Conservation (phyloP, 1,140 invertebrate genomes). For the Hypothenemus hampei region DNA sequence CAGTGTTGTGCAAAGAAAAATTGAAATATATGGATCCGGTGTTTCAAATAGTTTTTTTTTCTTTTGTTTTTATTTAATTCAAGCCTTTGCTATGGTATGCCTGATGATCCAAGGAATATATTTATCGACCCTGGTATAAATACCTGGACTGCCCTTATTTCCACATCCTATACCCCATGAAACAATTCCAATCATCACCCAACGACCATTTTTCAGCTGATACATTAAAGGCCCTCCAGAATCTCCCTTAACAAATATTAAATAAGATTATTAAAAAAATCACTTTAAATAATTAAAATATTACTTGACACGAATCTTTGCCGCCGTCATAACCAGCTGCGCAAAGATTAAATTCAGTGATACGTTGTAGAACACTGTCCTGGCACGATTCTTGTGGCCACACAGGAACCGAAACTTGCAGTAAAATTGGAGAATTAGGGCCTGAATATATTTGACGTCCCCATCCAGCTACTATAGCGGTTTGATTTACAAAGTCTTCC, state of each 20-base stretch:
- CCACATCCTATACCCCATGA: slow-evolving; percentile 74
- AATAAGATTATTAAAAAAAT: background rate
- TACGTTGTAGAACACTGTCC: slow-evolving; percentile 56
- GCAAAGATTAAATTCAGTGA: slow-evolving; percentile 63
- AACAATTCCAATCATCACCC: slow-evolving; percentile 75
- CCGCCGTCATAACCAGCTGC: slow-evolving; percentile 67
- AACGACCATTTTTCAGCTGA: slow-evolving; percentile 63
- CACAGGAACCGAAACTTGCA: slow-evolving; percentile 74
- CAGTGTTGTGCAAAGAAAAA: no score
- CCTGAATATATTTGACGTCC: slow-evolving; percentile 62
- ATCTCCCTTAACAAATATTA: slow-evolving; percentile 58
- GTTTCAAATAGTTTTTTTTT: no score
- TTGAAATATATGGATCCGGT: no score
- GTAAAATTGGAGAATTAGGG: slow-evolving; percentile 60
- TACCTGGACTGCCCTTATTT: slow-evolving; percentile 59
- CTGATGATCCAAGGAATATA: slow-evolving; percentile 70
- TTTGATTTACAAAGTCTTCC: slow-evolving; percentile 56
- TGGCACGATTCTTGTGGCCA: slow-evolving; percentile 70
- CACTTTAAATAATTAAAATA: background rate
- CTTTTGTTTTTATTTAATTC: no score
- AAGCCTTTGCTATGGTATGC: slow-evolving; percentile 49
- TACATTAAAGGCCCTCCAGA: slow-evolving; percentile 77
- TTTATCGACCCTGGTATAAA: slow-evolving; percentile 66
- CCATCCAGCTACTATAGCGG: slow-evolving; percentile 71
- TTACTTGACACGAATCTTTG: slow-evolving; percentile 75